Evolutionary conservation across 2,888 invertebrate genomes (phyloP), one percentile per base, ranked within the genome.

Genomic region (Operophtera brumata): DNA sequence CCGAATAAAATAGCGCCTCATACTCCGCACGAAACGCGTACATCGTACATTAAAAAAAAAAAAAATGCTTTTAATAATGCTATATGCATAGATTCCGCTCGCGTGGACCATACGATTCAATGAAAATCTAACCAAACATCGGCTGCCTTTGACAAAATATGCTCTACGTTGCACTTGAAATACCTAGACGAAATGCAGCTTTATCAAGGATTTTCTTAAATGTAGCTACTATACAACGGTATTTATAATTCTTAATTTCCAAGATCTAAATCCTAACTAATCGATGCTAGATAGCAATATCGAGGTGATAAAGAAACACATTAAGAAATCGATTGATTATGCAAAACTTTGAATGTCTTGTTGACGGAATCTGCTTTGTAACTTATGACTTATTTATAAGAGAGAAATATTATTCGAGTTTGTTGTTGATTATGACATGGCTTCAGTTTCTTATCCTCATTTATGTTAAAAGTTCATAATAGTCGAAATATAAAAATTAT

Each of bases 261-360:
- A 30, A 30, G 9, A 5, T 5, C 30, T 7, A 30, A 43, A 43
- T 32, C 32, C 14, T 13, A 14, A 30, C n/a, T 10, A 34, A 44
- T 35, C 10, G 13, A 62, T 45, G 11, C 25, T 11, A 11, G 30
- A 30, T 30, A 30, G 30, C 30, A 26, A 26, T 26, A 44, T 35
- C 7, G 12, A 11, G 25, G 36, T 9, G 28, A 46, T 46, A 13
- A 45, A 45, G 35, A 58, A 56, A 59, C 56, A 57, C 46, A 57
- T 59, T 56, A 50, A 46, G 45, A 61, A 58, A 69, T 62, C 47
- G 40, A 48, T 47, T 39, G 49, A 60, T 58, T 62, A 62, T 59
- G 59, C 42, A 39, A 54, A 54, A 59, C 60, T 57, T 48, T 41
- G 48, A 57, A 46, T 46, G 37, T 26, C 28, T 37, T 55, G 53